Conservation (phyloP, 2,888 invertebrate species). For the Autographa gamma region DNA sequence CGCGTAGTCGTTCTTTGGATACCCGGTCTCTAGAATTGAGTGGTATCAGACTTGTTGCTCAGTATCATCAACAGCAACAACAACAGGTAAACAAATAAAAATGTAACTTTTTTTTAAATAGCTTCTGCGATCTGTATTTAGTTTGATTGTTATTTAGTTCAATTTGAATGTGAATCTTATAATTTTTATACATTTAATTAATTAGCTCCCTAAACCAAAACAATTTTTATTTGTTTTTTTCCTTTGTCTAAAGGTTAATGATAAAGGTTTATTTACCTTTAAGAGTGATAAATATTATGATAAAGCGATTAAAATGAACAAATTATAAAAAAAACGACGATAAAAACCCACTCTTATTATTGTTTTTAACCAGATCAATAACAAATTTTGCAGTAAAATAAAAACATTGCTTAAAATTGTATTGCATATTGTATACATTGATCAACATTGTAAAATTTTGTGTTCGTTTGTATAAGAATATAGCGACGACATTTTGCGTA, state of each 20-base stretch:
- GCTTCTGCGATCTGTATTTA: background rate
- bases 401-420: background rate
- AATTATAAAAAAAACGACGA: background rate
- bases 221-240: background rate
- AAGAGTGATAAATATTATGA: background rate
- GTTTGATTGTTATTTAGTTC: too few relatives aligned
- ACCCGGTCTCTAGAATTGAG: constrained; percentile 92
- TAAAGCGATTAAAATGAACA: background rate
- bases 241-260: background rate
- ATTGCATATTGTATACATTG: background rate
- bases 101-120: background rate
- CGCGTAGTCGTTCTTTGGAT: constrained; percentile 92
- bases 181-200: background rate
- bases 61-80: constrained; percentile 78
- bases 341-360: background rate
- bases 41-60: constrained; percentile 90
- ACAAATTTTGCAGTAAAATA: background rate
- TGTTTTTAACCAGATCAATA: background rate
- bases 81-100: constrained; percentile 37
- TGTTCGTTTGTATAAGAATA: background rate
- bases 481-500: background rate
- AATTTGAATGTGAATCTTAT: background rate
- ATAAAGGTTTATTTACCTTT: background rate
- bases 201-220: background rate
- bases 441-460: background rate